Evolutionary conservation across 2,888 invertebrate genomes (phyloP).

Genomic region (Ferrisia virgata): DNA sequence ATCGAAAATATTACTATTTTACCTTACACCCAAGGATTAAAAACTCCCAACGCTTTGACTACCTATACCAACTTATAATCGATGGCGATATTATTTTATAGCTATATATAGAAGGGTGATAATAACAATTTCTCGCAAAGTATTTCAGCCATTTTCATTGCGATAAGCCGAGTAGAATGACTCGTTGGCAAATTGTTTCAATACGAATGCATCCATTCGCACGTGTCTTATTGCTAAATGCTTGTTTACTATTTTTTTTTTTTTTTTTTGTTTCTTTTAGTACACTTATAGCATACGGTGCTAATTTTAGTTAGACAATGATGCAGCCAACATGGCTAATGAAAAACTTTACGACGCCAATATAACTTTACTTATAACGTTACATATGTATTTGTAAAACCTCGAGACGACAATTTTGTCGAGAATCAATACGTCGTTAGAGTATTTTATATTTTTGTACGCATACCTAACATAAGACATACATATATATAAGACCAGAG

Average conservation of each 20-base stretch:
- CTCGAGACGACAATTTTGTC: neutral
- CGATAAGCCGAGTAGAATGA: slow-evolving; percentile 7
- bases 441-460: neutral
- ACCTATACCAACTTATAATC: no score
- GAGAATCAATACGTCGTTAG: neutral
- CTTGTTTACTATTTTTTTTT: neutral
- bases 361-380: no score
- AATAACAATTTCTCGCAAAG: neutral
- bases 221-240: slow-evolving; percentile 18
- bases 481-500: neutral
- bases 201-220: neutral
- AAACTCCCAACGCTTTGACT: neutral
- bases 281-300: neutral
- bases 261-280: no score
- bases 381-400: neutral
- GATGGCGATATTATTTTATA: neutral
- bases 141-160: neutral
- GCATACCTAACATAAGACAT: neutral
- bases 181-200: slow-evolving; percentile 2
- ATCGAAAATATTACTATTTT: neutral
- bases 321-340: slow-evolving; percentile 2
- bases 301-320: slow-evolving; percentile 19
- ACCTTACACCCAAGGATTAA: neutral
- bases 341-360: neutral
- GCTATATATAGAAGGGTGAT: neutral